Conservation (phyloP, 2,797 vertebrate genomes). For the Gymnopithys bicolor region DNA sequence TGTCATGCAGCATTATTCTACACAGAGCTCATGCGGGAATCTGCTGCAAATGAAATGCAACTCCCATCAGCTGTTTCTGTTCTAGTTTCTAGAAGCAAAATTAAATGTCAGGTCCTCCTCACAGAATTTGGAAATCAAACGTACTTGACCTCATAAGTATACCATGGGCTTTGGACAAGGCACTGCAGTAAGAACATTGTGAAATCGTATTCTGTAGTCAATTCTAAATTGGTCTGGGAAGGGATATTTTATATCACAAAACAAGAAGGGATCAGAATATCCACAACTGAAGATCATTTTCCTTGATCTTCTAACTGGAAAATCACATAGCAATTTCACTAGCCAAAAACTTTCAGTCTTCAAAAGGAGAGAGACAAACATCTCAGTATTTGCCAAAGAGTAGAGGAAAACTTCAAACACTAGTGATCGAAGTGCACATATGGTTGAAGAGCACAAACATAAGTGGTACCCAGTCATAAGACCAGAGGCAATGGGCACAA, state of each 20-base stretch:
- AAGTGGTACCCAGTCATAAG: no score
- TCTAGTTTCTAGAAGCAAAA: background rate
- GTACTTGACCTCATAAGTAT: background rate
- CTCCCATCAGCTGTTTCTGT: background rate
- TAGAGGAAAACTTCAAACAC: background rate
- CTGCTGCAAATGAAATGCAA: background rate
- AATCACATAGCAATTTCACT: background rate
- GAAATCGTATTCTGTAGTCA: background rate
- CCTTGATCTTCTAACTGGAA: background rate
- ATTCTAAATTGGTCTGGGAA: background rate
- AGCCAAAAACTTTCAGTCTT: background rate
- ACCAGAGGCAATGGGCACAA: background rate
- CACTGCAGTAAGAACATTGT: background rate
- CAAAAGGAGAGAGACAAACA: background rate
- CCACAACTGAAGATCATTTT: background rate
- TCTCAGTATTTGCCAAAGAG: background rate
- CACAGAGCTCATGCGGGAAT: background rate
- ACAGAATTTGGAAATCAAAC: background rate
- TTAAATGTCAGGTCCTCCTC: background rate
- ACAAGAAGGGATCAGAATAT: background rate
- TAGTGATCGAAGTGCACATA: background rate
- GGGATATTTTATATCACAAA: background rate
- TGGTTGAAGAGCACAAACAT: background rate
- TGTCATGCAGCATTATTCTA: background rate
- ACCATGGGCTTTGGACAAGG: background rate